Percentiles rank a stretch among this genome's conserved stretches.
Evolutionary conservation across 2,888 invertebrate species (phyloP).

Genomic region (Megastigmus dorsalis): DNA sequence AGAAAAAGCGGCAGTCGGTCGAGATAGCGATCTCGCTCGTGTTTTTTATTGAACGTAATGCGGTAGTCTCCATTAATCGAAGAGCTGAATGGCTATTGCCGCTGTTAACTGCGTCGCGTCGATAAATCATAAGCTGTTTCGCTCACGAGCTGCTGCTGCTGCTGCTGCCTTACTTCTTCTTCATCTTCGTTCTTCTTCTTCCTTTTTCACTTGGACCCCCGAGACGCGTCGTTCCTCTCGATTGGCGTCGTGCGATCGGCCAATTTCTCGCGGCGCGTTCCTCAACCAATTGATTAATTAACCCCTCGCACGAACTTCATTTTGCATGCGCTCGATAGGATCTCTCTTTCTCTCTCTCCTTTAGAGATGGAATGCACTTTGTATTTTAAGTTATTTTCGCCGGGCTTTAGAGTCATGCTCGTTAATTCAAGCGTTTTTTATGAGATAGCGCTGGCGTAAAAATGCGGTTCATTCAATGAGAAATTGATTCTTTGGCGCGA

Average conservation of each 20-base stretch:
- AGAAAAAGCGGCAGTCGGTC: no score
- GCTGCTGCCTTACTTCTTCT: background rate
- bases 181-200: background rate
- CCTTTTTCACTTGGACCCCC: background rate
- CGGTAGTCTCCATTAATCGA: slow-evolving; percentile 38
- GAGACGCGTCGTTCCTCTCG: background rate
- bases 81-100: background rate
- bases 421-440: no score
- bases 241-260: background rate
- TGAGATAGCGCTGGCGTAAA: no score
- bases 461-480: no score
- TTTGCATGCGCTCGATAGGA: background rate
- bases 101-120: slow-evolving; percentile 8
- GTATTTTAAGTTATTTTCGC: no score
- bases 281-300: slow-evolving; percentile 37
- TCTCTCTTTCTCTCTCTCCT: no score
- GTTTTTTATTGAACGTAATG: slow-evolving; percentile 16
- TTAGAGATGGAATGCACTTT: no score
- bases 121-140: slow-evolving; percentile 30
- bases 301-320: slow-evolving; percentile 29
- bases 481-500: no score
- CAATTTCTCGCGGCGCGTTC: slow-evolving; percentile 28
- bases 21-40: background rate
- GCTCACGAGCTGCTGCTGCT: no score
- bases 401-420: no score